Evolutionary conservation across 2,888 invertebrate species (phyloP), one percentile per base, ranked within the genome.

Genomic region (Amblyjoppa proteus): DNA sequence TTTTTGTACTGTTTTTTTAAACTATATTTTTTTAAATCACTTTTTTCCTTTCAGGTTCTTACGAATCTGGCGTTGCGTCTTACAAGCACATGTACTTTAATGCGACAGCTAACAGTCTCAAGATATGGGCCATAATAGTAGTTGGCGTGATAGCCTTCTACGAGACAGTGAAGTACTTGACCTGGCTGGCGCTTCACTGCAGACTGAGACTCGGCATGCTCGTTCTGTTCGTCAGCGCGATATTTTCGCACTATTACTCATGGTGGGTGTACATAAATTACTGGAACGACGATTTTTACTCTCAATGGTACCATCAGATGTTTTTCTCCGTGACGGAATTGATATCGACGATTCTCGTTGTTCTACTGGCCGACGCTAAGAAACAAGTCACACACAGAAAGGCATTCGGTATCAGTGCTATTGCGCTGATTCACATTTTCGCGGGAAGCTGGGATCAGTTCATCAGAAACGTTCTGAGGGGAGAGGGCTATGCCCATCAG

Each of bases 11-110:
- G 7, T 31, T 71, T 38, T n/a, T 71, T 34, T 4, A 51, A 3
- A 20, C 25, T 69, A 16, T 3, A n/a, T 3, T 13, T 51, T 20
- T 71, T 71, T 34, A 61, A 31, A 69, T 16, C 76, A 28, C 77
- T 87, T 85, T 45, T 90, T 71, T 84, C 56, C 77, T 93, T 90
- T 61, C 89, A 95, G 96, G 96, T 16, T 96, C 96, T 13, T 96
- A 96, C 90, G 96, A 96, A 92, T 95, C 96, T 38, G 96, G 96
- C n/a, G 95, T 96, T 85, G 96, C 96, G 58, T 95, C 96, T 31
- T 96, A 96, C 90, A 96, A 96, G 90, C 96, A 96, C 91, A 95
- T 96, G 94, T 96, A 96, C 92, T 96, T 96, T 93, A 96, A 96
- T 92, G 96, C 96, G 64, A 96, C 96, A 16, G 93, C 94, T 64